These are phyloP conservation scores for Sphenopsis melanotis DNA, from an alignment of 2,797 vertebrate species.

Conservation along the genomic window DNA sequence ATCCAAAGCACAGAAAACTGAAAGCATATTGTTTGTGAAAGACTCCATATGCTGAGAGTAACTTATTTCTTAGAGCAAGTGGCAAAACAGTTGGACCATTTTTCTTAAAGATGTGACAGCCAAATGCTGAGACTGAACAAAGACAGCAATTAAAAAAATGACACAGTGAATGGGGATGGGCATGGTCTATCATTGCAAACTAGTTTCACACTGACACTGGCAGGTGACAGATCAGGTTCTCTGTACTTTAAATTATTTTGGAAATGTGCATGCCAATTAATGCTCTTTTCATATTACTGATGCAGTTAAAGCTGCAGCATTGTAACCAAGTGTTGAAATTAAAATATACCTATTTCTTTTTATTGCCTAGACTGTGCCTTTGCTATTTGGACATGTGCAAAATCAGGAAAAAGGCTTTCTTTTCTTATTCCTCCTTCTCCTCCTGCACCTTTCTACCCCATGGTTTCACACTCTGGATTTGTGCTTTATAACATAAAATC, in stretches of 20 bases:
- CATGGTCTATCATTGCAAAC: background rate
- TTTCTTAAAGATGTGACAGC: constrained; percentile 39
- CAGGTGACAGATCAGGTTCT: constrained; percentile 13
- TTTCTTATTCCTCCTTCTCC: background rate
- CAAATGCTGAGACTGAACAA: constrained; percentile 41
- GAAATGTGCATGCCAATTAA: background rate
- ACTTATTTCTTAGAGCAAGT: constrained; percentile 20
- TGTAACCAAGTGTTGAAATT: background rate
- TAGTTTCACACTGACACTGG: background rate
- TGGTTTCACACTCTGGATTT: background rate
- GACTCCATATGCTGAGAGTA: constrained; percentile 10
- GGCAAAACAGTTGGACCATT: constrained; percentile 41
- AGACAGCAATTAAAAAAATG: background rate
- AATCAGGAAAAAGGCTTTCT: background rate
- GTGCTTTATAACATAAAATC: background rate
- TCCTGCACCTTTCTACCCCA: background rate
- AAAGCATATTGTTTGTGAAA: constrained; percentile 48
- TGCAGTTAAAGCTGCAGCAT: background rate
- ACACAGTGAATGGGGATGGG: background rate
- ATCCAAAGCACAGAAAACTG: background rate
- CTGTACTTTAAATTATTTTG: background rate
- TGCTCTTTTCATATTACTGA: background rate
- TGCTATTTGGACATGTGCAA: background rate
- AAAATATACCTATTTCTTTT: background rate
- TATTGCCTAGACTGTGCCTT: background rate